Base-by-base conservation (phyloP, 2,888 invertebrate genomes). In the Boloria selene region DNA sequence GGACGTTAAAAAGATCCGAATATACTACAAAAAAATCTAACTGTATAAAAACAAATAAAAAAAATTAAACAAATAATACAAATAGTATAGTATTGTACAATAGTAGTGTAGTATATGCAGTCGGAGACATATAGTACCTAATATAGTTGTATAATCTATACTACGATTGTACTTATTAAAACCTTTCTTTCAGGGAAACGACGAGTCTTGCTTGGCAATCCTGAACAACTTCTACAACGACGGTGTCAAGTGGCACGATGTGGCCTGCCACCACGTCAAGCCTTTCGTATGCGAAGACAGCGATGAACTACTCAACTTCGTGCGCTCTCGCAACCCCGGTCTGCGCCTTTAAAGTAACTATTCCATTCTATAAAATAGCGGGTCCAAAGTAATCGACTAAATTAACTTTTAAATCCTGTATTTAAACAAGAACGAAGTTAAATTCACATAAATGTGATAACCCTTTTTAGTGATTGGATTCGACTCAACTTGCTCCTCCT, bases 171-270 rank as follows among this genome's bases (percentile, higher is more conserved):
- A 31, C 16, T 31, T 22, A n/a, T 5, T 2, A 26, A 13, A 14
- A 50, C n/a, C 7, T 31, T 38, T 44, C 50, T 59, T 73, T 59
- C 87, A 96, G 96, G 97, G 97, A 74, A 97, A 97, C 82, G 97
- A 97, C 83, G 97, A 97, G 90, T 97, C 97, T 51, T 97, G 97
- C 83, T 85, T 97, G 79, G 96, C 97, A 64, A 96, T 97, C 76
- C 90, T 97, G 81, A 97, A 97, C 93, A 97, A 97, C 88, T 97
- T 97, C 94, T 97, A 97, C 93, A 96, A 96, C 82, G 96, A 96
- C 81, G 96, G 96, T 70, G 93, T 96, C 80, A 96, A 96, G 86
- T 96, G 96, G 96, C 96, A 97, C 92, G 96, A 97, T 82, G 96
- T 97, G 45, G 96, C 96, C 74, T 96, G 96, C 83, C 96, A 96